Evolutionary conservation across 2,113 vertebrate genomes (phyloP), one percentile per base, ranked within the genome.

Genomic region (Psephotus haematonotus): DNA sequence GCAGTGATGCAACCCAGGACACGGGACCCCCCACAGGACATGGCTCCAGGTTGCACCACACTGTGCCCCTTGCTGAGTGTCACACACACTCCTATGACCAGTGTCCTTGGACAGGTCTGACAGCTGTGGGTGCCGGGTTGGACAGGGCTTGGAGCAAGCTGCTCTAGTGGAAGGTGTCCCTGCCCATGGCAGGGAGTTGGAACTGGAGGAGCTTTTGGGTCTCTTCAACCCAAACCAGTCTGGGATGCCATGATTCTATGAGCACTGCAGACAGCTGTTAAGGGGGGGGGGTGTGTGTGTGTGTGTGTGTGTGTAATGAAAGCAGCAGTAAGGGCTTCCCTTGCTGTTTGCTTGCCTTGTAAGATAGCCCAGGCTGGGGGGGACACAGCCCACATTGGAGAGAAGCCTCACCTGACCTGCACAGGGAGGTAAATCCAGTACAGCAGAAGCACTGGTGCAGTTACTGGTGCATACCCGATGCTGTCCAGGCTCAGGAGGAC

Each of bases 11-110:
- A 35, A 4, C 3, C 16, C 11, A 11, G 25, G 57, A 5, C 2
- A 1, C 3, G 46, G 60, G 37, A 41, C 37, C 7, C 55, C 50
- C 13, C 28, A 1, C 1, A 9, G 76, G 70, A 65, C 57, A 8
- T 0, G 0, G 39, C 52, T 16, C 65, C 29, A 3, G 6, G 0
- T 6, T 5, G 1, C 3, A 2, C 24, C 47, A 31, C 16, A 1
- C 10, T 0, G 17, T 39, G 83, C 5, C 33, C 25, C 35, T 27
- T 4, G 18, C 18, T 18, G 28, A 24, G 10, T 65, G 62, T 24
- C 77, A 63, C 3, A 0, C 2, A 0, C 10, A 7, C 10, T 70
- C 65, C 55, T 28, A 11, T 2, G 6, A 18, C 24, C 2, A 0
- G 11, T 10, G 22, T 41, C 31, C 19, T 12, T 0, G 2, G 41